phyloP scores from a whole-genome alignment of 1,140 invertebrate species.

The Pachypsylla venusta region DNA sequence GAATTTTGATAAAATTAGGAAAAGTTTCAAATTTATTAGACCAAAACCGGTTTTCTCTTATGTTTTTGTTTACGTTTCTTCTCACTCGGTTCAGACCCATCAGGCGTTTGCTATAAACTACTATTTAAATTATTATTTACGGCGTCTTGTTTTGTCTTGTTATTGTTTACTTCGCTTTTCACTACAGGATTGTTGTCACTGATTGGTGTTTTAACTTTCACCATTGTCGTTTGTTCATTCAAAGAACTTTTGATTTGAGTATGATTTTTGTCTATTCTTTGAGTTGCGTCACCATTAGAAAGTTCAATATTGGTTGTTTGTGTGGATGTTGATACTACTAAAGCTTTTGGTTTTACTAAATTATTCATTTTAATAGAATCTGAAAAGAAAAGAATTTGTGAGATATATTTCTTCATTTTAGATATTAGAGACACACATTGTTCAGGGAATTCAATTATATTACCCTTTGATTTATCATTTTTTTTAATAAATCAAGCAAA shows the following conservation, averaged over 20 bases:
- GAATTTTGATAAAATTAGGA: too few relatives aligned
- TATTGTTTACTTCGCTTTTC: background rate
- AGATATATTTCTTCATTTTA: too few relatives aligned
- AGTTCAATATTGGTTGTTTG: background rate
- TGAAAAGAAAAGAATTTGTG: constrained; percentile 1
- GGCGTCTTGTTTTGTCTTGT: background rate
- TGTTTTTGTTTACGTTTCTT: constrained; percentile 4
- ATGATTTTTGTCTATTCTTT: background rate
- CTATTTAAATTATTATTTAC: background rate
- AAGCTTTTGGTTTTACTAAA: background rate
- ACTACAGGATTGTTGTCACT: background rate
- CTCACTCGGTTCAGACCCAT: background rate
- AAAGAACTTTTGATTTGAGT: background rate
- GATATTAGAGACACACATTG: too few relatives aligned
- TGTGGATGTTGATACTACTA: background rate
- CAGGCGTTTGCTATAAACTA: background rate
- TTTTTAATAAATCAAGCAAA: background rate
- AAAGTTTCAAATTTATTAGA: background rate
- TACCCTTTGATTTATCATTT: background rate
- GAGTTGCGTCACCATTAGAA: background rate
- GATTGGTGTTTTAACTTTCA: background rate
- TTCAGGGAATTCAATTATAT: background rate
- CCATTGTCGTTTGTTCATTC: background rate
- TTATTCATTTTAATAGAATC: background rate
- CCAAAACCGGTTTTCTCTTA: constrained; percentile 4